Percentiles rank a stretch among this genome's conserved stretches.
Conservation (phyloP, 2,113 vertebrate genomes). For the Datnioides undecimradiatus region DNA sequence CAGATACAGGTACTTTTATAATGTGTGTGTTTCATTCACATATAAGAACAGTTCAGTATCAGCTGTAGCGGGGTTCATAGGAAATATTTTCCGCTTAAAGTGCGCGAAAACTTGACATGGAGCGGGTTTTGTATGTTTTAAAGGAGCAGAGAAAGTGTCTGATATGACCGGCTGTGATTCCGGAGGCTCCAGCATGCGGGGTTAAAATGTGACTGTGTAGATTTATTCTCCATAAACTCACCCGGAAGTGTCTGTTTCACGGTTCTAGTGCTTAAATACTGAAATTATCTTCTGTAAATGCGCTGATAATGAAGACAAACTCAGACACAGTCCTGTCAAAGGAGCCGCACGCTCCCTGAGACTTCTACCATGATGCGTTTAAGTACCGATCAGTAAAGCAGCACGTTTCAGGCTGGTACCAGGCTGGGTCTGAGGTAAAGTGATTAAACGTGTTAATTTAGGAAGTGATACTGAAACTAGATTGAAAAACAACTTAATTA, state of each 20-base stretch:
- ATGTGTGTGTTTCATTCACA: background rate
- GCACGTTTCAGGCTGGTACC: no score
- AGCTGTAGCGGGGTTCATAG: no score
- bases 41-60: no score
- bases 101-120: background rate
- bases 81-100: no score
- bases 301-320: background rate
- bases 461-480: background rate
- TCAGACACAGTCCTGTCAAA: background rate
- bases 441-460: background rate
- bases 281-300: no score
- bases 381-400: background rate
- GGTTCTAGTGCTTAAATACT: background rate
- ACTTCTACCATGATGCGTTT: background rate
- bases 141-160: background rate
- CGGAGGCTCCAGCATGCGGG: no score
- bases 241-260: background rate
- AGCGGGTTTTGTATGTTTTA: no score
- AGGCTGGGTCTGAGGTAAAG: no score
- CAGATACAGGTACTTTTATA: slow-evolving; percentile 23
- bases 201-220: no score
- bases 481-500: no score
- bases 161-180: no score
- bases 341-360: no score
- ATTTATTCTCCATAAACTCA: background rate